These are phyloP conservation scores for Odontesthes bonariensis DNA, from an alignment of 2,113 vertebrate genomes.

Conservation along the genomic window DNA sequence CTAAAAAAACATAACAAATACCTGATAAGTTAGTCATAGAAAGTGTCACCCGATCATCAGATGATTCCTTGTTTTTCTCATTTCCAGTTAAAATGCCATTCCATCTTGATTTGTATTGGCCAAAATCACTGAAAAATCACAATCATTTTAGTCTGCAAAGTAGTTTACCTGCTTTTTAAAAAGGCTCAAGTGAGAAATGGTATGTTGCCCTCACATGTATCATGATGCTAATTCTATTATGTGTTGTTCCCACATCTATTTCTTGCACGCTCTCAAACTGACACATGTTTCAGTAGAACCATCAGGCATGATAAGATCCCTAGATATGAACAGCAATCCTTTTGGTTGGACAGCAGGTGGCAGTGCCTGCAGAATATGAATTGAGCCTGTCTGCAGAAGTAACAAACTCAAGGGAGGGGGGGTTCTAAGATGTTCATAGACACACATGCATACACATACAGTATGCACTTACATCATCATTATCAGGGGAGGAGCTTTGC, in stretches of 20 bases:
- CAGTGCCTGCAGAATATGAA: constrained; percentile 54
- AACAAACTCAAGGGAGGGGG: constrained; percentile 48
- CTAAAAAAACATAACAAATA: too few species aligned
- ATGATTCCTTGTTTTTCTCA: too few species aligned
- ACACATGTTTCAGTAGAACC: not conserved
- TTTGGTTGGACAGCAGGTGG: constrained; percentile 62
- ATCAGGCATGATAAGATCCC: constrained; percentile 20
- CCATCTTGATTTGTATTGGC: too few species aligned
- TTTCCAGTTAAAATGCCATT: too few species aligned
- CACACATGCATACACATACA: constrained; percentile 52
- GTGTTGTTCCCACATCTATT: not conserved
- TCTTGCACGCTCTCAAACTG: not conserved
- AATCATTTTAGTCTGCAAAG: too few species aligned
- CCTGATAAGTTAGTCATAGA: too few species aligned
- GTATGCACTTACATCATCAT: constrained; percentile 67
- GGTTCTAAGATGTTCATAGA: constrained; percentile 49
- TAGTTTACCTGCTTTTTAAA: too few species aligned
- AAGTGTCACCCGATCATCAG: too few species aligned
- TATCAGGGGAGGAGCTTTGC: constrained; percentile 67
- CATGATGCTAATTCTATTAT: not conserved
- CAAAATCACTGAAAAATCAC: too few species aligned
- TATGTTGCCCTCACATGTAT: too few species aligned
- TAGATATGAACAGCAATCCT: constrained; percentile 28
- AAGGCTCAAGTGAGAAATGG: too few species aligned
- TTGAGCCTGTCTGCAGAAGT: constrained; percentile 61